These are phyloP conservation scores for Patagioenas fasciata DNA, from an alignment of 2,113 vertebrate genomes.

Conservation along the genomic window DNA sequence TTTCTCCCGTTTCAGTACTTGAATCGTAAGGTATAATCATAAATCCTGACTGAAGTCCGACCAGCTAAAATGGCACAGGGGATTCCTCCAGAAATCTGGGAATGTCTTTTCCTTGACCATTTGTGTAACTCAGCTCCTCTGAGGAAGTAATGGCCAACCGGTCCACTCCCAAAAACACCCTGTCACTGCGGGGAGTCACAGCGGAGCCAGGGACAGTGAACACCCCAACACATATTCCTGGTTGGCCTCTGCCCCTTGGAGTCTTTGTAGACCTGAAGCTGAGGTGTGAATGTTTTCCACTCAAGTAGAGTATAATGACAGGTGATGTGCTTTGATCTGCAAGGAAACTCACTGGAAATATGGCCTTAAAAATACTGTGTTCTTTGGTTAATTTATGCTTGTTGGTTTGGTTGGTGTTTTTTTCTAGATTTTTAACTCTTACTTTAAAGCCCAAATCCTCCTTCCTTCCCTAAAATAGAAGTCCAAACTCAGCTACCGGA, in stretches of 20 bases:
- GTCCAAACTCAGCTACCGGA: neutral
- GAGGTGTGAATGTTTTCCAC: neutral
- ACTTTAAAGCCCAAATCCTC: neutral
- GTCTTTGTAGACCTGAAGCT: neutral
- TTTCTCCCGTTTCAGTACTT: neutral
- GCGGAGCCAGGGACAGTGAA: neutral
- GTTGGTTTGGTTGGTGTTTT: neutral
- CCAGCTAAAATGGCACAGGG: neutral
- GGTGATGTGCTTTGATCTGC: neutral
- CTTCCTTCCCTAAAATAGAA: neutral
- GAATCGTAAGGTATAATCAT: neutral
- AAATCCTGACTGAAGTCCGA: neutral
- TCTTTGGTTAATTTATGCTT: neutral
- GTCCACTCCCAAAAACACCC: neutral
- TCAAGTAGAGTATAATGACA: neutral
- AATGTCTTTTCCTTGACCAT: neutral
- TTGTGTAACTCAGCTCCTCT: neutral
- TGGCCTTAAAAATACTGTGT: neutral
- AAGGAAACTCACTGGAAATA: neutral
- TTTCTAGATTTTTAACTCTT: neutral
- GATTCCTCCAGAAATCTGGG: neutral
- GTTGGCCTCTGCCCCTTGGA: neutral
- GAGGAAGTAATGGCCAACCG: neutral
- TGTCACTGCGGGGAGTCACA: accelerated
- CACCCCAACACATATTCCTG: neutral